phyloP scores from a whole-genome alignment of 2,797 vertebrate species.

The Pangasius larnaudii region DNA sequence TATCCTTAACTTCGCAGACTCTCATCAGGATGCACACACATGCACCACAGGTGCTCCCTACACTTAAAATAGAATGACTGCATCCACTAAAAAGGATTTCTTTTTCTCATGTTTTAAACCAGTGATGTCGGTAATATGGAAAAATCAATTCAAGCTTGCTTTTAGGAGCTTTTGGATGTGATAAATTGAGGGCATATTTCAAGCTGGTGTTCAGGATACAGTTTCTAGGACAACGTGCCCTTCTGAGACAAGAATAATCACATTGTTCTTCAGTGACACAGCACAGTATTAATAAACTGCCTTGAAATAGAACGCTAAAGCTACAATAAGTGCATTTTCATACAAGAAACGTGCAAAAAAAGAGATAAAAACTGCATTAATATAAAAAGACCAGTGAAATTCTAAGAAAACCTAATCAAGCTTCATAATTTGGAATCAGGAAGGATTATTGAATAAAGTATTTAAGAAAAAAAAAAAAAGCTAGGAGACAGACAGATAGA shows the following conservation, averaged over 20 bases:
- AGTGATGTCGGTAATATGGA: not conserved
- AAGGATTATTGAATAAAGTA: not conserved
- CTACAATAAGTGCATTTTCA: not conserved
- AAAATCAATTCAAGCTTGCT: not conserved
- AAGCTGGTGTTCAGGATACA: not conserved
- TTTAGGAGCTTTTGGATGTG: conserved; percentile 16
- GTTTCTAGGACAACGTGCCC: conserved; percentile 36
- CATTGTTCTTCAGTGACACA: conserved; percentile 39
- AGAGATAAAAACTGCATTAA: not conserved
- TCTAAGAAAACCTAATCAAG: not conserved
- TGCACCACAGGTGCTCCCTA: not conserved
- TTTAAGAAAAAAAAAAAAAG: not conserved
- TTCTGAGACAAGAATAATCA: conserved; percentile 29
- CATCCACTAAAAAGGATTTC: not conserved
- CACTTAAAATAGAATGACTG: not conserved
- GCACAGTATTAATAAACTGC: conserved; percentile 27
- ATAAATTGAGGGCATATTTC: conserved; percentile 30
- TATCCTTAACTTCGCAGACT: not conserved
- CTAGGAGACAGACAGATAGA: not conserved
- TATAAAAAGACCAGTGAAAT: not conserved
- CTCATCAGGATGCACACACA: not conserved
- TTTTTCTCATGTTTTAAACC: not conserved
- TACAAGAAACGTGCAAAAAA: not conserved
- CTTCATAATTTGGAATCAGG: not conserved
- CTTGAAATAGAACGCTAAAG: conserved; percentile 20